A percentile compares a stretch with the other conserved stretches of the same genome.
These are phyloP conservation scores for Rattus rattus DNA, from an alignment of 2,113 vertebrate species.

Conservation along the genomic window DNA sequence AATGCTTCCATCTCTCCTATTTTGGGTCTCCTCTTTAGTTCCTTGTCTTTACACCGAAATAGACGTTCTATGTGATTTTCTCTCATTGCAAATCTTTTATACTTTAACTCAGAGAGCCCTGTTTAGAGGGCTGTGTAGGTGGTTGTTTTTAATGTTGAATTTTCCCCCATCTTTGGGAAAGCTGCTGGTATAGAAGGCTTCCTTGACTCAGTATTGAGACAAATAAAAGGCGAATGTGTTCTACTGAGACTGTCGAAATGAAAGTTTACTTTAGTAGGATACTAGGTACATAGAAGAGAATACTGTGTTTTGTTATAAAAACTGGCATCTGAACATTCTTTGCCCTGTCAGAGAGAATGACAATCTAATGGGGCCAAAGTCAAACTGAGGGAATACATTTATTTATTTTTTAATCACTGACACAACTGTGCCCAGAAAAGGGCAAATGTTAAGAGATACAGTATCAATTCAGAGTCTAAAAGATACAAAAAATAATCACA, in stretches of 20 bases:
- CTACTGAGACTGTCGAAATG: conserved; percentile 76
- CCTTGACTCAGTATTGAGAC: conserved; percentile 75
- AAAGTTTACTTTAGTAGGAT: conserved; percentile 81
- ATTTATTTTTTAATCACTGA: conserved; percentile 63
- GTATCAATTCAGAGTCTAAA: conserved; percentile 58
- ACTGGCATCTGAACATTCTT: conserved; percentile 79
- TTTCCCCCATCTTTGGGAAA: conserved; percentile 72
- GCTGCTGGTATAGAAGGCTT: conserved; percentile 72
- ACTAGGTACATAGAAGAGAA: conserved; percentile 74
- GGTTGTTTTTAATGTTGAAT: conserved; percentile 74
- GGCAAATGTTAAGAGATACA: conserved; percentile 63
- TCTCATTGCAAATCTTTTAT: conserved; percentile 69
- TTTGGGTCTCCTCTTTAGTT: conserved; percentile 77
- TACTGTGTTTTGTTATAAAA: conserved; percentile 80
- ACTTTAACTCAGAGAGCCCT: conserved; percentile 78
- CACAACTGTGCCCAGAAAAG: conserved; percentile 66
- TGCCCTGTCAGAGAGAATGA: conserved; percentile 76
- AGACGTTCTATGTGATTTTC: conserved; percentile 84
- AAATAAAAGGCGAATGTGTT: conserved; percentile 80
- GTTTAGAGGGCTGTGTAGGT: conserved; percentile 72
- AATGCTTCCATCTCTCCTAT: conserved; percentile 75
- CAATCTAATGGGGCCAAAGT: conserved; percentile 74
- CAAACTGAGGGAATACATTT: conserved; percentile 56
- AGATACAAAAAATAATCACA: not conserved
- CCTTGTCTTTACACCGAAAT: conserved; percentile 81